These are phyloP conservation scores for Cyanoderma ruficeps DNA, from an alignment of 2,113 vertebrate species.

Conservation along the genomic window DNA sequence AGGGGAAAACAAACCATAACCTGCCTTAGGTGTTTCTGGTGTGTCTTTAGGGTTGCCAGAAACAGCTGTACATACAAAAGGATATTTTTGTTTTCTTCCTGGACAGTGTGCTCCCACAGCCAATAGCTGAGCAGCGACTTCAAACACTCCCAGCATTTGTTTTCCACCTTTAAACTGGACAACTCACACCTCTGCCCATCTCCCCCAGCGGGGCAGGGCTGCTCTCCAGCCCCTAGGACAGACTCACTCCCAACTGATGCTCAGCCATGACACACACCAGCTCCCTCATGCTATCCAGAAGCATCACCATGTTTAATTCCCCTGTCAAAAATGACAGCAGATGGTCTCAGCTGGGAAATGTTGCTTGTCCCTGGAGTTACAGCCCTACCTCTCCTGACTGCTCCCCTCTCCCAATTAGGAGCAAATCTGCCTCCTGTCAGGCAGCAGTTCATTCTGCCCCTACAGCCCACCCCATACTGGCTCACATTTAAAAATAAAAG, in stretches of 20 bases:
- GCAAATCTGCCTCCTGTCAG: constrained; percentile 40
- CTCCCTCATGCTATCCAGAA: not conserved
- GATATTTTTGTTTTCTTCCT: not conserved
- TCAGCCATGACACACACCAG: not conserved
- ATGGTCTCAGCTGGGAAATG: constrained; percentile 26
- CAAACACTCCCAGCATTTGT: not conserved
- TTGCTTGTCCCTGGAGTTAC: not conserved
- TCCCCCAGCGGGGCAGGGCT: not conserved
- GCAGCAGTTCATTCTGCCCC: constrained; percentile 8
- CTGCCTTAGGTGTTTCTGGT: not conserved
- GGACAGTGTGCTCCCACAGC: not conserved
- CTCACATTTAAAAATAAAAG: constrained; percentile 61
- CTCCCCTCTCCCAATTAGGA: constrained; percentile 51
- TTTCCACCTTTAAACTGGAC: not conserved
- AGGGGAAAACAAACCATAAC: not conserved
- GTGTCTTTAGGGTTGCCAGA: not conserved
- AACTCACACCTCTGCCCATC: not conserved
- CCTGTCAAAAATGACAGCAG: not conserved
- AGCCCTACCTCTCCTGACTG: not conserved
- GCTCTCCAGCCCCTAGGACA: not conserved
- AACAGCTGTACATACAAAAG: not conserved
- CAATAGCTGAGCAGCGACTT: not conserved
- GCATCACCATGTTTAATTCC: not conserved
- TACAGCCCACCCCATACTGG: not conserved
- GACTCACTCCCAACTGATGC: accelerated